These are phyloP conservation scores for Colletes latitarsis DNA, from an alignment of 1,140 invertebrate genomes.

Conservation along the genomic window DNA sequence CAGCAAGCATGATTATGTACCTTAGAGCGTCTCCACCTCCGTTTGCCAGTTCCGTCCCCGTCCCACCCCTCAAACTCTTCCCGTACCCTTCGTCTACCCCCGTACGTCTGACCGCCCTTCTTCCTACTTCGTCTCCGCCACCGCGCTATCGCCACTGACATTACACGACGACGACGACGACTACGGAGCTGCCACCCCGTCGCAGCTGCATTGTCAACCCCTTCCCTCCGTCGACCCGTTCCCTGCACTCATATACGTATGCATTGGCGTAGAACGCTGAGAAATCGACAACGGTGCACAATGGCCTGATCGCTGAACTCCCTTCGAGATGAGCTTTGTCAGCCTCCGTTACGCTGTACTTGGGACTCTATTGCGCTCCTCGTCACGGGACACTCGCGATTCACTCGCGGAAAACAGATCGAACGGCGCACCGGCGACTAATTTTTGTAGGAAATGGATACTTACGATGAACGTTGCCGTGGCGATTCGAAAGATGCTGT, in stretches of 20 bases:
- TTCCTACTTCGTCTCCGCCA: conserved; percentile 47
- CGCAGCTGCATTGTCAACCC: conserved; percentile 70
- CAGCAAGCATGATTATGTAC: conserved; percentile 81
- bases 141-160: conserved; percentile 54
- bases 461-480: conserved; percentile 78
- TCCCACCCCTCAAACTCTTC: conserved; percentile 1
- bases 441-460: conserved; percentile 41
- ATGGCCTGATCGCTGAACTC: conserved; percentile 15
- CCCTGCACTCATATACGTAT: conserved; percentile 63
- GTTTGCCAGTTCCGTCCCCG: conserved; percentile 59
- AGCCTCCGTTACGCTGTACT: neutral
- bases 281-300: conserved; percentile 38
- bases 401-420: neutral
- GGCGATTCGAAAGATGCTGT: conserved; percentile 75
- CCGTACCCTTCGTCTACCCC: conserved; percentile 24
- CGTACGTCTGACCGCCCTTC: conserved; percentile 39
- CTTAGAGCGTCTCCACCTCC: conserved; percentile 73
- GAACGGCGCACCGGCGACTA: neutral
- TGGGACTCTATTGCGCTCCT: neutral
- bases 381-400: neutral
- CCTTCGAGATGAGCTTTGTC: conserved; percentile 21
- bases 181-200: conserved; percentile 40
- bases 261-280: conserved; percentile 67
- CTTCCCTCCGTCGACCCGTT: conserved; percentile 36
- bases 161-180: conserved; percentile 43